A percentile compares a stretch with the other conserved stretches of the same genome.
Evolutionary conservation across 2,797 vertebrate species (phyloP).

Genomic region (Eidolon dupreanum): DNA sequence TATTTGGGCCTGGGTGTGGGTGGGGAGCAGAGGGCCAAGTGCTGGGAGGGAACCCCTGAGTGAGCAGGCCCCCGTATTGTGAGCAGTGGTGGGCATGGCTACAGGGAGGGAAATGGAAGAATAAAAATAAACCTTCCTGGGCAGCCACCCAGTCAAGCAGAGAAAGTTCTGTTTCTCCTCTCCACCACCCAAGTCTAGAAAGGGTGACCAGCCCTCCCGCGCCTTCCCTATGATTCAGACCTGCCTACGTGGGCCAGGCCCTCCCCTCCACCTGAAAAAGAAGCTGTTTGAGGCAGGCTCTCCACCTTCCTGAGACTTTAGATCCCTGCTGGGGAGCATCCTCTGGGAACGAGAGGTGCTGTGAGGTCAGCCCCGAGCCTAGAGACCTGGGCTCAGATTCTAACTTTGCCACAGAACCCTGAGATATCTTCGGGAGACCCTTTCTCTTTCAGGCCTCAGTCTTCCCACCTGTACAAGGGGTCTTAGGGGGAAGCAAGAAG

Average conservation of each 20-base stretch:
- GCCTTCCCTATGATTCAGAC: conserved; percentile 60
- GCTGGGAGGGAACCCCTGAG: not conserved
- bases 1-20: conserved; percentile 48
- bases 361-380: not conserved
- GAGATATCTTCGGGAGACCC: not conserved
- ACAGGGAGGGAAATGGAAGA: not conserved
- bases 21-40: not conserved
- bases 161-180: conserved; percentile 63
- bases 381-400: not conserved
- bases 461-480: not conserved
- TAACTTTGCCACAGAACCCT: not conserved
- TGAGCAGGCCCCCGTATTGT: not conserved
- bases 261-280: not conserved
- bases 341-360: not conserved
- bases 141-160: not conserved
- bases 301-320: not conserved
- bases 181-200: not conserved
- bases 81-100: not conserved
- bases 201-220: not conserved
- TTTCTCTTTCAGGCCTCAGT: not conserved
- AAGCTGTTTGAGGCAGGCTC: not conserved
- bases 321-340: not conserved
- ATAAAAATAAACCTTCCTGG: conserved; percentile 68
- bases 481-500: not conserved
- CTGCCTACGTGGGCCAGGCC: not conserved